Percentiles rank a stretch among this genome's conserved stretches.
Conservation (phyloP, 2,888 invertebrate genomes). For the Rosalia funebris region DNA sequence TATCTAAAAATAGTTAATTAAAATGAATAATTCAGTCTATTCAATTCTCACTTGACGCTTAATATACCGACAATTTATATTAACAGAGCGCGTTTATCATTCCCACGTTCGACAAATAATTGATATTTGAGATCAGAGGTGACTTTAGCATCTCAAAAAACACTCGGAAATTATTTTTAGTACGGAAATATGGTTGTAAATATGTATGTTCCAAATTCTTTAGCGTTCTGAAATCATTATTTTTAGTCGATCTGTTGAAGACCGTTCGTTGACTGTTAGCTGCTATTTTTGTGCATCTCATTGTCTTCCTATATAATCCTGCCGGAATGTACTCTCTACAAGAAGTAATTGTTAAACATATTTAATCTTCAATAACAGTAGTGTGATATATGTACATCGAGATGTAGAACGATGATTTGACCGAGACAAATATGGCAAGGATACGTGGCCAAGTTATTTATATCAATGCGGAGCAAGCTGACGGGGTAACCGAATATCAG, state of each 20-base stretch:
- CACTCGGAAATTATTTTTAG: constrained; percentile 44
- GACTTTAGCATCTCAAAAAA: constrained; percentile 33
- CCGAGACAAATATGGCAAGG: constrained; percentile 54
- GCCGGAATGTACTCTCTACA: neutral
- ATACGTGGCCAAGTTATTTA: constrained; percentile 49
- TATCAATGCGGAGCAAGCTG: constrained; percentile 46
- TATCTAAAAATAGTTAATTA: too few relatives aligned
- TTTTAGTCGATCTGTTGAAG: constrained; percentile 32
- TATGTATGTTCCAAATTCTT: constrained; percentile 40
- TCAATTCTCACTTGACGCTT: too few relatives aligned
- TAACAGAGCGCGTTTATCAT: neutral
- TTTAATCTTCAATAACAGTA: constrained; percentile 9
- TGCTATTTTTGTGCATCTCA: neutral
- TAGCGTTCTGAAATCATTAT: constrained; percentile 34
- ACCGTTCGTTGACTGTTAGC: neutral
- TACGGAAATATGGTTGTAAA: constrained; percentile 34
- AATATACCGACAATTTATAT: too few relatives aligned
- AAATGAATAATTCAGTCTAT: too few relatives aligned
- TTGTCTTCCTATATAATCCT: neutral
- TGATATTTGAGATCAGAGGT: neutral
- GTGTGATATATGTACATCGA: constrained; percentile 32
- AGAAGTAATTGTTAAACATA: constrained; percentile 17
- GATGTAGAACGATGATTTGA: constrained; percentile 38
- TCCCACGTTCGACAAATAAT: neutral
- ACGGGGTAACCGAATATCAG: constrained; percentile 38